Conservation (phyloP, 2,113 vertebrate genomes). For the Xenopus laevis region DNA sequence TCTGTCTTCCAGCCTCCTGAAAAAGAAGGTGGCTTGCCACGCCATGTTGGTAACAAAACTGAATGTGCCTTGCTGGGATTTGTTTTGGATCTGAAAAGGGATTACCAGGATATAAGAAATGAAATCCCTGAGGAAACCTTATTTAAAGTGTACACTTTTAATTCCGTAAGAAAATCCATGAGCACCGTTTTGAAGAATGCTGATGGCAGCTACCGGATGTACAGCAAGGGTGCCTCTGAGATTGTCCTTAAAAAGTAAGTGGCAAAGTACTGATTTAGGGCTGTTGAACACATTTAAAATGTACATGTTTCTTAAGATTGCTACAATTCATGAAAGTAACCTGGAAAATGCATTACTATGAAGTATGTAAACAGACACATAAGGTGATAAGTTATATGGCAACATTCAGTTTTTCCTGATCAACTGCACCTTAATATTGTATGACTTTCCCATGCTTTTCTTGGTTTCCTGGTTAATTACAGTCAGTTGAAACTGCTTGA, state of each 20-base stretch:
- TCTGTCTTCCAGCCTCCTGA: constrained; percentile 82
- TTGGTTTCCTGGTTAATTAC: too few species aligned
- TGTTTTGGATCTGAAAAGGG: constrained; percentile 85
- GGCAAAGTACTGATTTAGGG: neutral
- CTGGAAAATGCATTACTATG: too few species aligned
- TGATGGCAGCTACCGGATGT: constrained; percentile 95
- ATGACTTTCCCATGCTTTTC: too few species aligned
- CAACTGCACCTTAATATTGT: too few species aligned
- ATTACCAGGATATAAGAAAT: constrained; percentile 91
- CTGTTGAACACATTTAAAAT: too few species aligned
- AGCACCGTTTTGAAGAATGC: constrained; percentile 95
- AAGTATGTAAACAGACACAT: too few species aligned
- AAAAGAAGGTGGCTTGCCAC: constrained; percentile 93
- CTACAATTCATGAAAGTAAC: too few species aligned
- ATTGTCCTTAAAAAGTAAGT: constrained; percentile 97
- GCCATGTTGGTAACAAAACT: constrained; percentile 98
- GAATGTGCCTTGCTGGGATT: constrained; percentile 99
- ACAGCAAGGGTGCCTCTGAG: constrained; percentile 98
- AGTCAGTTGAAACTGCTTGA: too few species aligned
- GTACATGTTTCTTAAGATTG: too few species aligned
- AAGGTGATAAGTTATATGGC: too few species aligned
- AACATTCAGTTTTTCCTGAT: too few species aligned
- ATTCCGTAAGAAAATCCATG: constrained; percentile 98
- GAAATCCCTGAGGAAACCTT: constrained; percentile 96
- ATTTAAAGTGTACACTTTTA: constrained; percentile 98